phyloP scores from a whole-genome alignment of 2,113 vertebrate species.

The Conger conger region DNA sequence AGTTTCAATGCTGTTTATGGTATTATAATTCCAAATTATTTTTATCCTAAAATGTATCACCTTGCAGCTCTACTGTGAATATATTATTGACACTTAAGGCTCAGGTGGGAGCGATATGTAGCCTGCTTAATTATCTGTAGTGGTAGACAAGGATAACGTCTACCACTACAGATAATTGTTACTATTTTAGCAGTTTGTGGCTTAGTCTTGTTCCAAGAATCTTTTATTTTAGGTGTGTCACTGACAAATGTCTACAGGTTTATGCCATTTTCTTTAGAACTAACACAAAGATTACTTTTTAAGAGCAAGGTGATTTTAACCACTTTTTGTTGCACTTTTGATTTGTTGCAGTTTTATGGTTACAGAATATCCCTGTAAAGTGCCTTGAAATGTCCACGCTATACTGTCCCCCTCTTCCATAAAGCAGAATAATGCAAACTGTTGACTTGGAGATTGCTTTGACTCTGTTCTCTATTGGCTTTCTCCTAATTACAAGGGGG shows the following conservation, averaged over 20 bases:
- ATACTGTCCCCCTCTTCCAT: not conserved
- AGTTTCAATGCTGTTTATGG: not conserved
- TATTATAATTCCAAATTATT: not conserved
- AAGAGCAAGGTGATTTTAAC: not conserved
- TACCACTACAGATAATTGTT: no score
- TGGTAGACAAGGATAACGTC: not conserved
- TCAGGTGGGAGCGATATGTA: not conserved
- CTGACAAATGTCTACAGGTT: not conserved
- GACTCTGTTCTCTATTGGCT: not conserved
- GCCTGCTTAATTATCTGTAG: not conserved
- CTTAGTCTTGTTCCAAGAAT: not conserved
- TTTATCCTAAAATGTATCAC: not conserved
- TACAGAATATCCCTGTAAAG: not conserved
- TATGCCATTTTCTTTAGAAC: not conserved
- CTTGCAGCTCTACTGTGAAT: not conserved
- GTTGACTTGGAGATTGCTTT: not conserved
- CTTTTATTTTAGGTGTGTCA: not conserved
- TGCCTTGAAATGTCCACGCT: not conserved
- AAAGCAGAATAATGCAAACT: not conserved
- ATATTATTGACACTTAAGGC: not conserved
- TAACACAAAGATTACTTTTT: not conserved
- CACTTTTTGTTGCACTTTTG: not conserved
- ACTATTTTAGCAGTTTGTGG: not conserved
- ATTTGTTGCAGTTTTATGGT: no score
- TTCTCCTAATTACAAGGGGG: not conserved